phyloP scores from a whole-genome alignment of 2,888 invertebrate species.

The Pyrochroa serraticornis region DNA sequence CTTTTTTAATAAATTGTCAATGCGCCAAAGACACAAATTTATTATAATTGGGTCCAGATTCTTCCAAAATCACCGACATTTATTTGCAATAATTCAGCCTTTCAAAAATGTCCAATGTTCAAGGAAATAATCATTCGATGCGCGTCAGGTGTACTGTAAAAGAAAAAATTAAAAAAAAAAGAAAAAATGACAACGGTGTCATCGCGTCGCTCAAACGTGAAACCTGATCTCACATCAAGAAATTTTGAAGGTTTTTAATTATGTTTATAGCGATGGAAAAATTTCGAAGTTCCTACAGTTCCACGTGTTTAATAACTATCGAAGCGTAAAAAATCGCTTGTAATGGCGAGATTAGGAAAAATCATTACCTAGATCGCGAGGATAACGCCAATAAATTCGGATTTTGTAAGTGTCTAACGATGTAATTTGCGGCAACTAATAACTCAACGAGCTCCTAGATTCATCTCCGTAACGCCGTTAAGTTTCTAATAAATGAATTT shows the following conservation, averaged over 20 bases:
- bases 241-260: not conserved
- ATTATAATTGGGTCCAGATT: no score
- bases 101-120: not conserved
- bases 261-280: not conserved
- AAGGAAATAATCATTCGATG: not conserved
- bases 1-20: conserved; percentile 2
- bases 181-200: not conserved
- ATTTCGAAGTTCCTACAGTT: not conserved
- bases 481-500: conserved; percentile 6
- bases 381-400: no score
- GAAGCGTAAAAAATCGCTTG: not conserved
- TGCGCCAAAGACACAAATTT: not conserved
- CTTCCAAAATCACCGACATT: no score
- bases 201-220: not conserved
- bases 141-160: not conserved
- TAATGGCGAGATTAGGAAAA: no score
- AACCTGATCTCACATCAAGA: not conserved
- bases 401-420: no score
- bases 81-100: no score
- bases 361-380: no score
- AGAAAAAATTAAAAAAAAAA: not conserved
- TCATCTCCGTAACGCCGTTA: not conserved
- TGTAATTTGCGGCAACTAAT: not conserved
- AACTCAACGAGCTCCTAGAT: not conserved
- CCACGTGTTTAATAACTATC: not conserved